Conservation (phyloP, 1,140 invertebrate species). For the Agrilus planipennis region DNA sequence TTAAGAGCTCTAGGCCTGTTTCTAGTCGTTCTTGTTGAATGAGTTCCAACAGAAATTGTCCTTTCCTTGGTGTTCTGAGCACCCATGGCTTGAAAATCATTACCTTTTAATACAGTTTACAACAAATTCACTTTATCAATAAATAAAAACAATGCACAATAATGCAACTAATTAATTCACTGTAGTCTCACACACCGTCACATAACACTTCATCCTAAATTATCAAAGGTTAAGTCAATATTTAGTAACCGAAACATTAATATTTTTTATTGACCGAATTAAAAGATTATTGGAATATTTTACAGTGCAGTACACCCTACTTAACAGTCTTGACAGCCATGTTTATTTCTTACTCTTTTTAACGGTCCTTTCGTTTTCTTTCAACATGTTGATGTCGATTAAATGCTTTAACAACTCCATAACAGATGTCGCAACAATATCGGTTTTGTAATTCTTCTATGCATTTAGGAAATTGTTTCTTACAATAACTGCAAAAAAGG, state of each 20-base stretch:
- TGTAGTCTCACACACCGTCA: conserved; percentile 3
- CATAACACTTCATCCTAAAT: conserved; percentile 3
- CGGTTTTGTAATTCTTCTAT: no score
- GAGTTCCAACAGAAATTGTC: conserved; percentile 48
- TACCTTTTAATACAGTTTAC: conserved; percentile 25
- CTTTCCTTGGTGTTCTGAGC: conserved; percentile 81
- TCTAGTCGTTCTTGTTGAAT: conserved; percentile 51
- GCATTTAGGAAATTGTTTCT: no score
- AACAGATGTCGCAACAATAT: conserved; percentile 1
- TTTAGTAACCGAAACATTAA: neutral
- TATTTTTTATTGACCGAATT: conserved; percentile 4
- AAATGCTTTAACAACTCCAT: conserved; percentile 8
- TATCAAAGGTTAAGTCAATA: conserved; percentile 6
- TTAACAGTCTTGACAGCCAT: conserved; percentile 25
- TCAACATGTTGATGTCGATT: conserved; percentile 16
- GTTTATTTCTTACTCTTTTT: conserved; percentile 10
- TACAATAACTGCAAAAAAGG: no score
- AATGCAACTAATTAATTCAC: conserved; percentile 14
- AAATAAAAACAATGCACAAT: conserved; percentile 13
- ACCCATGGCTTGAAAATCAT: conserved; percentile 50
- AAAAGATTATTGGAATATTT: conserved; percentile 11
- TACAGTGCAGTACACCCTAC: conserved; percentile 18
- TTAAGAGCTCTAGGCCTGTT: conserved; percentile 59
- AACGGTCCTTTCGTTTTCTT: conserved; percentile 9
- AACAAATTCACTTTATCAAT: conserved; percentile 13